phyloP scores from a whole-genome alignment of 2,113 vertebrate species.

The Haemorhous mexicanus region DNA sequence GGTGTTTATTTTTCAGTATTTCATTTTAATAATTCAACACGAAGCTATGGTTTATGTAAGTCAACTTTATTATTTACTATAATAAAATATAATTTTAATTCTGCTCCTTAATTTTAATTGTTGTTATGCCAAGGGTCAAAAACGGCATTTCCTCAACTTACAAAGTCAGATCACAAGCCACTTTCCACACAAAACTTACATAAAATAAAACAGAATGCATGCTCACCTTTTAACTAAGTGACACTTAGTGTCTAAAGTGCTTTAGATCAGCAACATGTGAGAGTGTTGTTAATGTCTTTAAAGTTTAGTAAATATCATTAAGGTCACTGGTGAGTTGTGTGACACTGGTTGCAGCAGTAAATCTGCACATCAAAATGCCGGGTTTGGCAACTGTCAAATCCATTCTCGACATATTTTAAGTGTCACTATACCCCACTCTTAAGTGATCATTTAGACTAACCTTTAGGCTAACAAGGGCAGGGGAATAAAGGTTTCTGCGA shows the following conservation, averaged over 20 bases:
- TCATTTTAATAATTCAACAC: background rate
- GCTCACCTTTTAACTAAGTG: background rate
- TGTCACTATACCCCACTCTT: background rate
- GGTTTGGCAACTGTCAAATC: background rate
- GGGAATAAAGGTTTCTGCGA: background rate
- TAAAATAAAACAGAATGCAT: background rate
- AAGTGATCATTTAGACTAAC: background rate
- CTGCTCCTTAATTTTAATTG: background rate
- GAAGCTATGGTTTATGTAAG: background rate
- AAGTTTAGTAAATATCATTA: background rate
- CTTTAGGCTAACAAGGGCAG: accelerated
- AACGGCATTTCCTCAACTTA: background rate
- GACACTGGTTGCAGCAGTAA: background rate
- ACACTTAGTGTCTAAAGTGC: background rate
- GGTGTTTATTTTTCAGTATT: background rate
- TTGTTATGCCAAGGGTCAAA: background rate
- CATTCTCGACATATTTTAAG: background rate
- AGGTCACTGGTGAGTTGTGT: background rate
- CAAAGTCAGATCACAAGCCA: background rate
- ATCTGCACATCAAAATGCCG: background rate
- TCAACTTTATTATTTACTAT: background rate
- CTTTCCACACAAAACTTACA: background rate
- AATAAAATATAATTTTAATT: background rate
- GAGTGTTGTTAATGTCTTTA: background rate
- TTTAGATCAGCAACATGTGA: background rate